These are phyloP conservation scores for Etheostoma perlongum DNA, from an alignment of 2,797 vertebrate genomes.

Conservation along the genomic window DNA sequence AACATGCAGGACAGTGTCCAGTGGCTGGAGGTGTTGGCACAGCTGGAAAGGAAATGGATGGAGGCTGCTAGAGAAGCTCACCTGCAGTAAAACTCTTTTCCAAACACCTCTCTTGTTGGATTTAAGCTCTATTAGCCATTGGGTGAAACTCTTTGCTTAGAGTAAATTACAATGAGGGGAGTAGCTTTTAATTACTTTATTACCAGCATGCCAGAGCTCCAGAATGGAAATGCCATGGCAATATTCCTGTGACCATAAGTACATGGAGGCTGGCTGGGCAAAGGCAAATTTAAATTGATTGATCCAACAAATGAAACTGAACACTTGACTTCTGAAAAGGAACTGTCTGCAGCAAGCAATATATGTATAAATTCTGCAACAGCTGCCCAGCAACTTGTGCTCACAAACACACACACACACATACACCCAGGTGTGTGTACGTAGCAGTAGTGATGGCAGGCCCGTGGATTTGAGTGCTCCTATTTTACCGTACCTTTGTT, in stretches of 20 bases:
- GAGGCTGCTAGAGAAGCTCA: constrained; percentile 67
- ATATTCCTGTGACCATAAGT: constrained; percentile 2
- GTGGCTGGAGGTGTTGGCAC: constrained; percentile 67
- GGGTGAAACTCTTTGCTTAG: constrained; percentile 40
- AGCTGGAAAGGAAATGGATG: constrained; percentile 64
- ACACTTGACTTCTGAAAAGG: too few species aligned
- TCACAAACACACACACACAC: constrained; percentile 6
- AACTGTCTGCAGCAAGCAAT: neutral
- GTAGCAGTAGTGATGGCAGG: constrained; percentile 6
- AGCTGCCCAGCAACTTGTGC: constrained; percentile 21
- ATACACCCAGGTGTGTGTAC: neutral
- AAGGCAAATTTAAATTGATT: neutral
- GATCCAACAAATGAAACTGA: neutral
- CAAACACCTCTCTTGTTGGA: constrained; percentile 53
- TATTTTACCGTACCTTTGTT: constrained; percentile 68
- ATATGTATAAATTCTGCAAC: neutral
- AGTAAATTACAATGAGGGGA: constrained; percentile 40
- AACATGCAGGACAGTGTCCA: constrained; percentile 48
- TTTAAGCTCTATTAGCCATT: constrained; percentile 31
- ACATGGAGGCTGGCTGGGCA: neutral
- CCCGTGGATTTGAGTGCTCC: constrained; percentile 37
- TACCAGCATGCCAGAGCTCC: constrained; percentile 46
- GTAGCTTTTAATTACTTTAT: constrained; percentile 51
- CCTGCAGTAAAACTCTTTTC: constrained; percentile 58
- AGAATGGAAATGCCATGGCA: constrained; percentile 11